Conservation (phyloP, 2,113 vertebrate genomes). For the Panurus biarmicus region DNA sequence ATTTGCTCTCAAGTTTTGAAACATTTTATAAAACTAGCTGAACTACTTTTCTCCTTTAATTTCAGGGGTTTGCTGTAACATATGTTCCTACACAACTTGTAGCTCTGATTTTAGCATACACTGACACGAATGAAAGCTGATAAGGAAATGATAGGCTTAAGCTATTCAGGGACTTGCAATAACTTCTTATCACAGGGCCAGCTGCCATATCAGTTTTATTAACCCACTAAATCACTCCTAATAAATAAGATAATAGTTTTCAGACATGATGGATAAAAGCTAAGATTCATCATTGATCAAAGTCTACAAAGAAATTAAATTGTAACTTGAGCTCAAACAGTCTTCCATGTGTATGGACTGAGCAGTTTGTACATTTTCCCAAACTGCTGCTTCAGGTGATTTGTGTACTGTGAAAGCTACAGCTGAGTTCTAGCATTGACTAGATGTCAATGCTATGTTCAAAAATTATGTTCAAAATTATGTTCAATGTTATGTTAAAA, state of each 20-base stretch:
- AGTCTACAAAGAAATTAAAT: slow-evolving; percentile 73
- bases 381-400: neutral
- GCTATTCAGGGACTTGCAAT: slow-evolving; percentile 76
- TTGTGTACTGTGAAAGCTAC: neutral
- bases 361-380: neutral
- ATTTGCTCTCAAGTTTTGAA: neutral
- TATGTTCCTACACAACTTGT: slow-evolving; percentile 66
- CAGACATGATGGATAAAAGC: slow-evolving; percentile 68
- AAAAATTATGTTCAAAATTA: too few species aligned
- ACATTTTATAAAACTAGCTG: neutral
- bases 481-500: too few species aligned
- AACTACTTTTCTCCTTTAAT: slow-evolving; percentile 1
- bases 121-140: slow-evolving; percentile 73
- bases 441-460: too few species aligned
- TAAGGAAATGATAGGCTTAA: slow-evolving; percentile 80
- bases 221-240: slow-evolving; percentile 79
- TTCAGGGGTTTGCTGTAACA: slow-evolving; percentile 65
- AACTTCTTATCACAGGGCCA: slow-evolving; percentile 73
- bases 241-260: slow-evolving; percentile 80
- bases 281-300: slow-evolving; percentile 68
- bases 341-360: neutral
- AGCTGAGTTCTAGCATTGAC: neutral
- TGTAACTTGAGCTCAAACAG: slow-evolving; percentile 66
- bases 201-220: slow-evolving; percentile 81
- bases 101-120: slow-evolving; percentile 70